Evolutionary conservation across 2,888 invertebrate species (phyloP), one percentile per base, ranked within the genome.

Genomic region (Metopia argyrocephala): DNA sequence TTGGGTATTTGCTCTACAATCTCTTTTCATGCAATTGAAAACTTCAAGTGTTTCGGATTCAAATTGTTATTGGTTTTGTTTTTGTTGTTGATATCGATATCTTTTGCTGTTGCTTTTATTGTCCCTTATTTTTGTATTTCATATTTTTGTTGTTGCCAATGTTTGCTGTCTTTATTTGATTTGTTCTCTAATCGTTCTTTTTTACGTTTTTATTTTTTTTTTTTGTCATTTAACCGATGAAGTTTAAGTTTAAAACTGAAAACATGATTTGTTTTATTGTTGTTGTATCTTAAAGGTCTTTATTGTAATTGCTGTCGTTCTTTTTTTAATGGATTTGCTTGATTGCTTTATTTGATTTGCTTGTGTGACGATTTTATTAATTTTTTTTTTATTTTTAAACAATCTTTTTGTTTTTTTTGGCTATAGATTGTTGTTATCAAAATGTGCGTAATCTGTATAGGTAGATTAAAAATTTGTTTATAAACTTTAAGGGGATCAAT

Each of bases 291-390:
- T 21, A 38, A 25, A 31, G 50, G 27, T 9, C 25, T 27, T 50
- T 5, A 20, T 25, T 18, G 23, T 66, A 52, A 12, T 52, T 20
- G 6, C 0, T 21, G 25, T 68, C 45, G 25, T 54, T 31, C 27
- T 38, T 31, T 80, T 71, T 80, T 80, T 73, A 81, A 76, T 76
- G 80, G 76, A 73, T 76, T 65, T 76, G 73, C 73, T 81, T 81
- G 80, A 81, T 81, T 81, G 76, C 80, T 81, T 81, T 73, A 76
- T 76, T 76, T 76, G 76, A 74, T 74, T 76, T 75, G 38, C 9
- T 75, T 52, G 18, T 38, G 38, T 38, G 38, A 38, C 15, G 38
- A 45, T 54, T 23, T 52, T 28, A 66, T 52, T 48, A 21, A 27
- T 66, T 31, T 25, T 28, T 6, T 57, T 66, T n/a, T 48, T n/a